phyloP scores from a whole-genome alignment of 2,797 vertebrate genomes.

The Schizopygopsis pylzovi region DNA sequence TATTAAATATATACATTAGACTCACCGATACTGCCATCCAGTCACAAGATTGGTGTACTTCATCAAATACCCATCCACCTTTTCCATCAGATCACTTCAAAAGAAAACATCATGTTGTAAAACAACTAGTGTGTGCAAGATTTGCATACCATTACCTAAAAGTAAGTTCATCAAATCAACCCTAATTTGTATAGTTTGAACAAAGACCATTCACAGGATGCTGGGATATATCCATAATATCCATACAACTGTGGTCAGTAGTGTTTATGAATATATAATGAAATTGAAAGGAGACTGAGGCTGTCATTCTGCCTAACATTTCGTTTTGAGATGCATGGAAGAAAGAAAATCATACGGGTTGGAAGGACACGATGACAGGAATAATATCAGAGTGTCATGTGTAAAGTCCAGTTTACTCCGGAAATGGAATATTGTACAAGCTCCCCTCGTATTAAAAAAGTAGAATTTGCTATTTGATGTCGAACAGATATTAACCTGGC shows the following conservation, averaged over 20 bases:
- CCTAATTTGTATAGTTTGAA: not conserved
- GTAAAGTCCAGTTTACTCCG: not conserved
- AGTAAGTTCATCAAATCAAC: not conserved
- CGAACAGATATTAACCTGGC: not conserved
- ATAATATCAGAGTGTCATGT: not conserved
- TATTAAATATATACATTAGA: not conserved
- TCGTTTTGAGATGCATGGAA: not conserved
- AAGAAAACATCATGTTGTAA: not conserved
- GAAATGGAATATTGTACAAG: not conserved
- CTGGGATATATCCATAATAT: not conserved
- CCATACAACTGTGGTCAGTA: not conserved
- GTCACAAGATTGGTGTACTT: slow-evolving; percentile 99
- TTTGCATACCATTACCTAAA: not conserved
- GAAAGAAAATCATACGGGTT: not conserved
- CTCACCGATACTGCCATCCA: slow-evolving; percentile 98
- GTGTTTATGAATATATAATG: not conserved
- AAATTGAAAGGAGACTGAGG: not conserved
- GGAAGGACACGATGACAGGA: not conserved
- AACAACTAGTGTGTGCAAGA: not conserved
- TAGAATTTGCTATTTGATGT: not conserved
- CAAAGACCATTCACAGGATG: not conserved
- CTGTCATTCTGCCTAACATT: not conserved
- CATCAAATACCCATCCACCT: slow-evolving; percentile 95
- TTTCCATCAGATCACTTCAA: slow-evolving; percentile 96
- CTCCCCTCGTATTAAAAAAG: not conserved